Evolutionary conservation across 30 jellyfish, hydroid and myxozoan species (phyloP).

Genomic region (Rhopilema esculentum): DNA sequence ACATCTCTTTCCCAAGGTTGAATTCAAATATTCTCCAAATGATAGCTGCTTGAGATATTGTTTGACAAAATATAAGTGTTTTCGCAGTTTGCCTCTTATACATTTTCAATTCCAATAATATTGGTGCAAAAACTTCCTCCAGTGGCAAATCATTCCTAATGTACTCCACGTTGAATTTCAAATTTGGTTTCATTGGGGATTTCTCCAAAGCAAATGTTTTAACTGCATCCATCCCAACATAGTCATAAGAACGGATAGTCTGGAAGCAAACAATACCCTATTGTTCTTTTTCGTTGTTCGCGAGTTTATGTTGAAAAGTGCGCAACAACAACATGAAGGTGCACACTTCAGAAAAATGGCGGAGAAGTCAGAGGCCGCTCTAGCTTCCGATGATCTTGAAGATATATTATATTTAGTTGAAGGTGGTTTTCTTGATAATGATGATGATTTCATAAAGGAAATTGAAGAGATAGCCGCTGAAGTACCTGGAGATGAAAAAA

Average conservation of each 20-base stretch:
- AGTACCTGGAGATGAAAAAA: slow-evolving; percentile 8
- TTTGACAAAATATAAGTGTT: background rate
- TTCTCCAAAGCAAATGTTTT: no score
- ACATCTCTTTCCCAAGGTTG: background rate
- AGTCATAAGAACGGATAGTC: slow-evolving; percentile 44
- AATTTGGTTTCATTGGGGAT: background rate
- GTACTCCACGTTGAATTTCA: no score
- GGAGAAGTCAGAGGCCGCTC: slow-evolving; percentile 10
- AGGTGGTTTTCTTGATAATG: slow-evolving; percentile 34
- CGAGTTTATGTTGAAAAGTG: slow-evolving; percentile 54
- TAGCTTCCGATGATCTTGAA: slow-evolving; percentile 39
- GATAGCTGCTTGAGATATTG: background rate
- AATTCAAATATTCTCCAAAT: background rate
- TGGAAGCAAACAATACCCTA: no score
- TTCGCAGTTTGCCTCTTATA: background rate
- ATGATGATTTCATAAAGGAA: slow-evolving; percentile 8
- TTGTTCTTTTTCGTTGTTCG: slow-evolving; percentile 20
- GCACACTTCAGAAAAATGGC: no score
- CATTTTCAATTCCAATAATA: background rate
- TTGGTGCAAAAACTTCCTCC: background rate
- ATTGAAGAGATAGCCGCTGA: slow-evolving; percentile 20
- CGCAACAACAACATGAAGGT: slow-evolving; percentile 55
- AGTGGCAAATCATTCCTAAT: background rate
- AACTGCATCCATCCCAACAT: no score
- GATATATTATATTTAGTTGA: slow-evolving; percentile 42